Conservation (phyloP, 2,888 invertebrate genomes). For the Drosophila putrida region DNA sequence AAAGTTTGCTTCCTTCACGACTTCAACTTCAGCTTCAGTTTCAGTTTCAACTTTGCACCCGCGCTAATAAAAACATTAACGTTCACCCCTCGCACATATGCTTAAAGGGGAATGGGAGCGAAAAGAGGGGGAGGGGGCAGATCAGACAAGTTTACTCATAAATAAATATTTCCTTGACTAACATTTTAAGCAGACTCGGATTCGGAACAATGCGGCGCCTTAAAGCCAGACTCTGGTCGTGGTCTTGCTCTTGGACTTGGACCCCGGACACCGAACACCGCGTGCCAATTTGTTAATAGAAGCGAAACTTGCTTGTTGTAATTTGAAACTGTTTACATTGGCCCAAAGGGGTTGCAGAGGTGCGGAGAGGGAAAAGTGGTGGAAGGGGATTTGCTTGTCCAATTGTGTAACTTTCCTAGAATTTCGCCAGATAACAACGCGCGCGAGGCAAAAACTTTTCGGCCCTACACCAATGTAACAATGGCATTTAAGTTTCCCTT, state of each 20-base stretch:
- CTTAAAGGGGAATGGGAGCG: not conserved
- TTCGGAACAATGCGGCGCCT: conserved; percentile 49
- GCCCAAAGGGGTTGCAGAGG: conserved; percentile 37
- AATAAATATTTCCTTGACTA: conserved; percentile 70
- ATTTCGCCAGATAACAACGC: conserved; percentile 63
- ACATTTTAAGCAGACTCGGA: conserved; percentile 64
- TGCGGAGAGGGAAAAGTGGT: not conserved
- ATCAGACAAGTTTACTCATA: conserved; percentile 66
- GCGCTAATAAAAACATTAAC: conserved; percentile 74
- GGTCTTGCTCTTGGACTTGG: conserved; percentile 3
- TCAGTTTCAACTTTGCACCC: conserved; percentile 48
- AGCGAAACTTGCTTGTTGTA: conserved; percentile 60
- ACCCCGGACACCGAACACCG: conserved; percentile 27
- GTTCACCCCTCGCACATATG: conserved; percentile 35
- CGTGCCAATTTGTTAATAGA: conserved; percentile 77
- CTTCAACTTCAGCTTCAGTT: conserved; percentile 25
- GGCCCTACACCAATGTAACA: conserved; percentile 45
- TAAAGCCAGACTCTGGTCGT: conserved; percentile 45
- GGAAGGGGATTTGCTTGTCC: conserved; percentile 31
- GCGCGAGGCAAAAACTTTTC: conserved; percentile 49
- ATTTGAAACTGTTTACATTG: conserved; percentile 73
- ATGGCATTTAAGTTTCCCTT: conserved; percentile 44
- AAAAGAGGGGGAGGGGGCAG: not conserved
- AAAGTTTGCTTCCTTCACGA: conserved; percentile 42
- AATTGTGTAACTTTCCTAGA: conserved; percentile 66